A percentile compares a stretch with the other conserved stretches of the same genome.
These are phyloP conservation scores for Dipodomys stephensi DNA, from an alignment of 2,113 vertebrate species.

Conservation along the genomic window DNA sequence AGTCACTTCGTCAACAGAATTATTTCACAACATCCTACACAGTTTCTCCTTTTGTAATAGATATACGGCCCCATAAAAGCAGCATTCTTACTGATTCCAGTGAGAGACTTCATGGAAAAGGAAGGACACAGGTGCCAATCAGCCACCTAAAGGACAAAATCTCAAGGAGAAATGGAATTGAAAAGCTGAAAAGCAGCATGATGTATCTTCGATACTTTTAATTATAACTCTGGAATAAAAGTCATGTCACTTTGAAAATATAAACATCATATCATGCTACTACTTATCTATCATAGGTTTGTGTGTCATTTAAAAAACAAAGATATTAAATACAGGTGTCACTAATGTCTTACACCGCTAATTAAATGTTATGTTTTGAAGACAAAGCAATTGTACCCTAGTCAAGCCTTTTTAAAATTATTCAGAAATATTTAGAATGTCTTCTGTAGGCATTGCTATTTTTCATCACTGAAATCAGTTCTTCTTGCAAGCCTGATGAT, in stretches of 20 bases:
- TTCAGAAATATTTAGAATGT: background rate
- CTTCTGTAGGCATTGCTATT: background rate
- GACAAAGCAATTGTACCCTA: background rate
- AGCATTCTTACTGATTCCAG: too few species aligned
- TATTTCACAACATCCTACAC: too few species aligned
- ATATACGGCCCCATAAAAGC: too few species aligned
- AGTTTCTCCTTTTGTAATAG: too few species aligned
- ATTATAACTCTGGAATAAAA: conserved; percentile 4
- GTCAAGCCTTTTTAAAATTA: background rate
- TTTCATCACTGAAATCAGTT: background rate
- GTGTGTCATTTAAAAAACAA: background rate
- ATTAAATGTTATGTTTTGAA: background rate
- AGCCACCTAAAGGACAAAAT: too few species aligned
- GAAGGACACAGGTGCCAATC: too few species aligned
- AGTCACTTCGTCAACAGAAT: too few species aligned
- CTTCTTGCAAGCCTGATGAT: background rate
- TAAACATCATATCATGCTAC: background rate
- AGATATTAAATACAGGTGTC: background rate
- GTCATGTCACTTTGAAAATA: background rate
- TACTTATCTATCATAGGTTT: too few species aligned
- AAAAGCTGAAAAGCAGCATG: too few species aligned
- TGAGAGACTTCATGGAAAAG: too few species aligned
- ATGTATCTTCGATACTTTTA: background rate
- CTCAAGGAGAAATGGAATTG: too few species aligned
- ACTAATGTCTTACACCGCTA: background rate